Evolutionary conservation across 1,140 invertebrate genomes (phyloP).

Genomic region (Drosophila ercepeae): DNA sequence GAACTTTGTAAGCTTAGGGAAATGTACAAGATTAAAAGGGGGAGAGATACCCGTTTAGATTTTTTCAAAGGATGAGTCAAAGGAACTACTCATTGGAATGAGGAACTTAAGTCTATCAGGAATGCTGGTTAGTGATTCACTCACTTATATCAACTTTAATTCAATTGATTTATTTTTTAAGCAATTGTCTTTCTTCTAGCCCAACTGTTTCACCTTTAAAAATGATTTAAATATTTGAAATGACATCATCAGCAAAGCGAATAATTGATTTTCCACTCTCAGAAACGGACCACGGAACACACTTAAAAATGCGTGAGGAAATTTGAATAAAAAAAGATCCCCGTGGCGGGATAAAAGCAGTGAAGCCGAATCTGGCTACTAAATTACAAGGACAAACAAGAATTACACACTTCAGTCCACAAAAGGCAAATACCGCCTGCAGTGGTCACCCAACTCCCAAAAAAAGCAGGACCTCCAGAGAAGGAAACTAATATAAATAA

Average conservation of each 20-base stretch:
- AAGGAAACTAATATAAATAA: conserved; percentile 84
- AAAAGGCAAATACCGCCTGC: conserved; percentile 54
- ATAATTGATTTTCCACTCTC: conserved; percentile 65
- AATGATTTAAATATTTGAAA: conserved; percentile 25
- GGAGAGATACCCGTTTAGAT: not conserved
- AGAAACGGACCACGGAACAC: not conserved
- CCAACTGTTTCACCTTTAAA: conserved; percentile 3
- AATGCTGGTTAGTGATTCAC: too few species aligned
- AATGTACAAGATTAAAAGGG: conserved; percentile 2
- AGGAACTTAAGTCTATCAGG: too few species aligned
- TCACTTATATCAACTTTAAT: too few species aligned
- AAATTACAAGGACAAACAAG: conserved; percentile 60
- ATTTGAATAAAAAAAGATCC: conserved; percentile 70
- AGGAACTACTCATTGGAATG: not conserved
- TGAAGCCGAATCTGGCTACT: conserved; percentile 53
- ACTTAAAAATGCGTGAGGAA: conserved; percentile 31
- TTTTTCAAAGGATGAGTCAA: not conserved
- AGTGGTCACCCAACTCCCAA: conserved; percentile 24
- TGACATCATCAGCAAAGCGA: conserved; percentile 68
- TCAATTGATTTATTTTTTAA: too few species aligned
- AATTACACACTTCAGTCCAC: conserved; percentile 74
- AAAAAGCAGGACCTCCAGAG: conserved; percentile 21
- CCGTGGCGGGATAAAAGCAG: conserved; percentile 43
- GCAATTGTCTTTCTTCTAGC: too few species aligned
- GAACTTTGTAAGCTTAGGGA: conserved; percentile 19